Evolutionary conservation across 2,113 vertebrate species (phyloP).

Genomic region (Sylvia atricapilla): DNA sequence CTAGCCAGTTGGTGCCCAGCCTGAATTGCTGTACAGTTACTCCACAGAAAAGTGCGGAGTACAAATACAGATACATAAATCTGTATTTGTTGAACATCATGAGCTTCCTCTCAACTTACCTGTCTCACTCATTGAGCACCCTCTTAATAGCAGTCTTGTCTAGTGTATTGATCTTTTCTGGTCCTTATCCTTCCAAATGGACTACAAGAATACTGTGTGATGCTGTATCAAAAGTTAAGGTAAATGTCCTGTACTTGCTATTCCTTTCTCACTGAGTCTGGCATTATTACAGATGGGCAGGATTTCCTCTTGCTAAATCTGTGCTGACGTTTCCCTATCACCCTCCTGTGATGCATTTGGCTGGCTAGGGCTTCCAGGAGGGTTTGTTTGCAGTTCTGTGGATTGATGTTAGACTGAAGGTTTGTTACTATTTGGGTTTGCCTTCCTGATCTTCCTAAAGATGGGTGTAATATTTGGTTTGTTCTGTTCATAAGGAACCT

Average conservation of each 20-base stretch:
- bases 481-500: background rate
- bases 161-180: background rate
- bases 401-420: background rate
- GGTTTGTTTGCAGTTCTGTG: background rate
- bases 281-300: background rate
- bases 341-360: background rate
- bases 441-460: background rate
- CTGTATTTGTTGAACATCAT: background rate
- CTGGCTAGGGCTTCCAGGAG: background rate
- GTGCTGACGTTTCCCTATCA: background rate
- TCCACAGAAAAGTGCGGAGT: background rate
- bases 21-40: background rate
- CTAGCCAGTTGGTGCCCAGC: background rate
- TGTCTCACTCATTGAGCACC: background rate
- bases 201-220: background rate
- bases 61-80: no score
- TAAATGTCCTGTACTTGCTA: background rate
- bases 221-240: background rate
- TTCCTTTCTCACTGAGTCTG: background rate
- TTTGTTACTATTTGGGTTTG: background rate
- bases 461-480: background rate
- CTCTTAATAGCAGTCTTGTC: background rate
- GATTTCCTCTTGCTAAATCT: background rate
- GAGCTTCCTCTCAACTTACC: background rate
- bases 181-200: background rate